These are phyloP conservation scores for Tokudaia tokunoshimensis DNA, from an alignment of 2,797 vertebrate genomes.

Conservation along the genomic window DNA sequence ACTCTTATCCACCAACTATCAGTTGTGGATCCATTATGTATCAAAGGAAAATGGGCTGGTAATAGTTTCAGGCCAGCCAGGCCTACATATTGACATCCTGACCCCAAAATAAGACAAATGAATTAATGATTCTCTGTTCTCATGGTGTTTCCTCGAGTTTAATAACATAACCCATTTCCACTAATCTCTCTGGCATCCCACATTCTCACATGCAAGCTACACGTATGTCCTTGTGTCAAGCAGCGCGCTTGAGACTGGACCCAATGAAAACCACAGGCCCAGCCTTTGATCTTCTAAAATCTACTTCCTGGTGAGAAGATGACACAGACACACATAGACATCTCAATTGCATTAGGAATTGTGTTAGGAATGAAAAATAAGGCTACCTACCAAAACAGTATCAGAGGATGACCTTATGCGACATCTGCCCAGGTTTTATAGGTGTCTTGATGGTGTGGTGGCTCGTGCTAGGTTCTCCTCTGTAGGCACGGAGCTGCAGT, in stretches of 20 bases:
- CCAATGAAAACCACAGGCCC: neutral
- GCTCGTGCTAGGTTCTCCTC: neutral
- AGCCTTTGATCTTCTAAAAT: constrained; percentile 6
- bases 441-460: neutral
- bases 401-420: too few relatives aligned
- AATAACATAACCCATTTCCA: neutral
- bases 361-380: neutral
- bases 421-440: neutral
- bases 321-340: neutral
- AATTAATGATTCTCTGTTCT: neutral
- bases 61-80: neutral
- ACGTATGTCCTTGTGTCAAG: neutral
- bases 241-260: neutral
- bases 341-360: neutral
- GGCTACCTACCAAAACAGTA: neutral
- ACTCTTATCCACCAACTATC: neutral
- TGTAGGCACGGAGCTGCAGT: neutral
- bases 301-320: neutral
- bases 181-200: neutral
- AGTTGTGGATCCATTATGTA: neutral
- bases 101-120: neutral
- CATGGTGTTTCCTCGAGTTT: neutral
- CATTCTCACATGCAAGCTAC: neutral
- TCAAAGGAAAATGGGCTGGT: neutral
- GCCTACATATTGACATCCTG: neutral